Conservation (phyloP, 1,140 invertebrate genomes). For the Babylonia areolata region DNA sequence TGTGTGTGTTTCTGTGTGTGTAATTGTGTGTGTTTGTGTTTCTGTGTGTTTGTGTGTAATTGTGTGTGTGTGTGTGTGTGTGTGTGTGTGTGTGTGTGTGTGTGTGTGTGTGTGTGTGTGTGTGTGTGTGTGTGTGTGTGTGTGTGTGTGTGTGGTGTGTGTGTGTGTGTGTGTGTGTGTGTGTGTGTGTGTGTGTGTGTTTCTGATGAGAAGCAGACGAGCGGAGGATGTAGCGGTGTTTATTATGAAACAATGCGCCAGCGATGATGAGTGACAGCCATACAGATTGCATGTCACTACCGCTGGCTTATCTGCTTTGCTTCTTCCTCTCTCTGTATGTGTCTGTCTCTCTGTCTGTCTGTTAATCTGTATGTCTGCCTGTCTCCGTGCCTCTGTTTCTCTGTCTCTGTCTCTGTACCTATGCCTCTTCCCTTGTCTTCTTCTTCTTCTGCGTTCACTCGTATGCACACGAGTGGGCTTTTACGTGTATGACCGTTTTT, state of each 20-base stretch:
- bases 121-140: neutral
- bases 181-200: neutral
- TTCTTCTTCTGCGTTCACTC: no score
- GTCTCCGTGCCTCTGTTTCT: neutral
- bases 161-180: neutral
- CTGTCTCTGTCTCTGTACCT: neutral
- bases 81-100: conserved; percentile 8
- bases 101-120: neutral
- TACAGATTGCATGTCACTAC: conserved; percentile 20
- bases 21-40: neutral
- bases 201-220: conserved; percentile 5
- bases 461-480: no score
- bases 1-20: no score
- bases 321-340: neutral
- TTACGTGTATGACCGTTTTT: no score
- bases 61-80: neutral
- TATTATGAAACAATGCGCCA: conserved; percentile 26
- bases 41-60: neutral
- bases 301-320: neutral
- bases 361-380: neutral
- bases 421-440: neutral
- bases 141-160: neutral
- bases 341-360: neutral
- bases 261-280: conserved; percentile 14
- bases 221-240: neutral